Conservation (phyloP, 2,888 invertebrate genomes). For the Hedya salicella region DNA sequence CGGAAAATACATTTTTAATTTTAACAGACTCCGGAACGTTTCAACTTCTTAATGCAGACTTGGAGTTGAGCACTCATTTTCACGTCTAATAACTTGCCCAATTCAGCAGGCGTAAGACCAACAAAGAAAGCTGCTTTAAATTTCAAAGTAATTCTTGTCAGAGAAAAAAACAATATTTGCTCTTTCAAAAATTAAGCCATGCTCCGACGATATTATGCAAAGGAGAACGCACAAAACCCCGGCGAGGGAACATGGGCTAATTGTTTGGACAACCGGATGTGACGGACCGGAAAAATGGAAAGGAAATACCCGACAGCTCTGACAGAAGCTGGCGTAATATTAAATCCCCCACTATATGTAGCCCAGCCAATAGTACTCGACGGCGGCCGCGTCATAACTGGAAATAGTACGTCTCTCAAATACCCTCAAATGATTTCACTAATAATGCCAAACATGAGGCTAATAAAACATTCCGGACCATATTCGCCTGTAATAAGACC, state of each 20-base stretch:
- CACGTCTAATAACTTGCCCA: slow-evolving; percentile 38
- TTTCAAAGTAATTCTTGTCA: slow-evolving; percentile 38
- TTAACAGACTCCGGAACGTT: slow-evolving; percentile 49
- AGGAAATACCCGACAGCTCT: slow-evolving; percentile 61
- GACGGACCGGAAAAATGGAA: slow-evolving; percentile 62
- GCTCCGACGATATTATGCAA: slow-evolving; percentile 61
- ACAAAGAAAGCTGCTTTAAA: slow-evolving; percentile 42
- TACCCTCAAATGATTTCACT: slow-evolving; percentile 29
- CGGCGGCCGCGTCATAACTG: slow-evolving; percentile 29
- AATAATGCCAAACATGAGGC: slow-evolving; percentile 23
- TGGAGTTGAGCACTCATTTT: slow-evolving; percentile 41
- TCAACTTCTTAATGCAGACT: slow-evolving; percentile 42
- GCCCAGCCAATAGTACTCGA: slow-evolving; percentile 15
- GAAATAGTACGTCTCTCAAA: slow-evolving; percentile 27
- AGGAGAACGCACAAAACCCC: slow-evolving; percentile 53
- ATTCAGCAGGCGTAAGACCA: slow-evolving; percentile 43
- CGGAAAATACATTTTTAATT: slow-evolving; percentile 56
- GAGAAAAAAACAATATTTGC: slow-evolving; percentile 55
- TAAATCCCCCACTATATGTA: slow-evolving; percentile 44
- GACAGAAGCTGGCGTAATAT: slow-evolving; percentile 57
- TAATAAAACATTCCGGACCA: slow-evolving; percentile 12
- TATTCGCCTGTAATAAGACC: slow-evolving; percentile 31
- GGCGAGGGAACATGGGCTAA: slow-evolving; percentile 57
- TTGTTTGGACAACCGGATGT: slow-evolving; percentile 67
- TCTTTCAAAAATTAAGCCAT: slow-evolving; percentile 60